Base-by-base conservation (phyloP, 2,113 vertebrate species). In the Neolamprologus modestus region DNA sequence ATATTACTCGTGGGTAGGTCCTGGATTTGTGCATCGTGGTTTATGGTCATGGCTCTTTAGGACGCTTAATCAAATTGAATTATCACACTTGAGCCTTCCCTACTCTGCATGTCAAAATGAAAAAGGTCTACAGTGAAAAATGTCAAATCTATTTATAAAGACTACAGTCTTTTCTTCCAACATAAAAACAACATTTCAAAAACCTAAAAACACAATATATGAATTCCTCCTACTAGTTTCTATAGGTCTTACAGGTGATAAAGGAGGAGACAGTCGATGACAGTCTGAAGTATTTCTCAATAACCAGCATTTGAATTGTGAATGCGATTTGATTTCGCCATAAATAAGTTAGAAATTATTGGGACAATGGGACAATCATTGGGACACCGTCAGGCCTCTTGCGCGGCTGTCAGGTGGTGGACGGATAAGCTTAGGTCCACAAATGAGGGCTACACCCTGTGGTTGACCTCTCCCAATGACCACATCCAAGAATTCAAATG, bases 401-500 rank as follows among this genome's bases (percentile, higher is more conserved):
- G 2, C 13, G 14, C n/a, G 52, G 47, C 40, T 87, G 59, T 80
- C 26, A 85, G 76, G 57, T 66, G 81, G 86, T 45, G 76, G 47
- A 66, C 83, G 79, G 63, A 84, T 28, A 83, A n/a, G 31, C 40
- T 55, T 42, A 66, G 50, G 81, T 47, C 88, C 86, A 81, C 84
- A 88, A 82, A 92, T 35, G 28, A 91, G 71, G 63, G 28, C 82
- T 82, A 82, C 63, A 87, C 86, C 89, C 90, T 94, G 91, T 91
- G 94, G 94, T 87, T 45, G 61, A 76, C 40, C 76, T 78, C 53
- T 82, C 80, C 73, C 86, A 31, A 17, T 71, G 31, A 94, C 95
- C 95, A 95, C 95, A 95, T 95, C 95, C 95, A 95, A 90, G 73
- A 88, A 95, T 94, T 95, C 92, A 96, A 95, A 95, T 96, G 61